Conservation (phyloP, 2,888 invertebrate genomes). For the Automeris io region DNA sequence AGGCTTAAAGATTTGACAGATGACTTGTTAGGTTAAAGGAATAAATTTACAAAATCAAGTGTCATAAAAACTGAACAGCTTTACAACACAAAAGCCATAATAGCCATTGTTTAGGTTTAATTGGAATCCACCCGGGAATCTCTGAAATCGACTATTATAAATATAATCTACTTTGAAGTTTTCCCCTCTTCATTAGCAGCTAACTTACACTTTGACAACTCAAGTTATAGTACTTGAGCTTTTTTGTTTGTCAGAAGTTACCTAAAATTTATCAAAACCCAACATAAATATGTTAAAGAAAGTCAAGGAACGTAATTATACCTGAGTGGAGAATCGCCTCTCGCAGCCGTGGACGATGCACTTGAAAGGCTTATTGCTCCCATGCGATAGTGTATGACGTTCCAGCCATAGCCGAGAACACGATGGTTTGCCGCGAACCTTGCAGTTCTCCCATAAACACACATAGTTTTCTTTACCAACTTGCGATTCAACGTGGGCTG, state of each 20-base stretch:
- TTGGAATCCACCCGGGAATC: too few species aligned
- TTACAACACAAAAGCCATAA: too few species aligned
- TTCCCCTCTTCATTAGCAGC: not conserved
- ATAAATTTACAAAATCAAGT: too few species aligned
- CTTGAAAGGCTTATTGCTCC: constrained; percentile 94
- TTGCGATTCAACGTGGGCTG: constrained; percentile 91
- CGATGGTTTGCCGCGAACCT: constrained; percentile 94
- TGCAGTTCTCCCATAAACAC: constrained; percentile 95
- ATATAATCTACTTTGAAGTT: too few species aligned
- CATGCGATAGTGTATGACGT: constrained; percentile 93
- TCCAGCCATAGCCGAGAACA: constrained; percentile 96
- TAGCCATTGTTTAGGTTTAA: too few species aligned
- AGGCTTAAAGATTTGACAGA: too few species aligned
- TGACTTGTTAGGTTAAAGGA: too few species aligned
- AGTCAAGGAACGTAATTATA: constrained; percentile 46
- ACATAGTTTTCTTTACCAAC: constrained; percentile 89
- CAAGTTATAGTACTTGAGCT: too few species aligned
- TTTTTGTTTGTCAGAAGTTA: too few species aligned
- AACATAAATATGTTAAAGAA: not conserved
- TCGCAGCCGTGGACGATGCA: constrained; percentile 98
- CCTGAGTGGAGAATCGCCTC: constrained; percentile 90
- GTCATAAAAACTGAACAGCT: too few species aligned
- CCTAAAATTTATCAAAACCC: too few species aligned
- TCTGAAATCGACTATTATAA: too few species aligned
- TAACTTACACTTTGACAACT: not conserved